A percentile compares a stretch with the other conserved stretches of the same genome.
Evolutionary conservation across 2,113 vertebrate species (phyloP).

Genomic region (Laterallus jamaicensis): DNA sequence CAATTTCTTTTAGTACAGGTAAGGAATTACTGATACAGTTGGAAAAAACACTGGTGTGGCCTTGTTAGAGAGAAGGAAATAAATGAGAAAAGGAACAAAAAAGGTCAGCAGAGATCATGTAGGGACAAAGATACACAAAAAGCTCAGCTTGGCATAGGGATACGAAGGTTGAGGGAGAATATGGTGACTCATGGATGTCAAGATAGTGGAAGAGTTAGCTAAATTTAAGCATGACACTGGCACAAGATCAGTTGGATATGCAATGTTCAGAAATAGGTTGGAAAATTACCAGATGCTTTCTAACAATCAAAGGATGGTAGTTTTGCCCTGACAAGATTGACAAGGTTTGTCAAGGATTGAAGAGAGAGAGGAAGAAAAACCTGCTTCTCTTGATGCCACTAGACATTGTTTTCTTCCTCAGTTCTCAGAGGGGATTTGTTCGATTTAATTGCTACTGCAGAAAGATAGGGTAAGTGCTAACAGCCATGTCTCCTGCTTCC

Average conservation of each 20-base stretch:
- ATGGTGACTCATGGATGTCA: background rate
- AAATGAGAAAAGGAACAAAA: background rate
- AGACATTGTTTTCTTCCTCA: background rate
- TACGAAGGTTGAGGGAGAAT: background rate
- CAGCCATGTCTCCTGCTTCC: background rate
- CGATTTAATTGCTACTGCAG: background rate
- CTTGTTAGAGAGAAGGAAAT: background rate
- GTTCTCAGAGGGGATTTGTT: background rate
- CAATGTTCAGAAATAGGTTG: background rate
- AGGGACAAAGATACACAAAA: background rate
- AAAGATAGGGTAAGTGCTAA: background rate
- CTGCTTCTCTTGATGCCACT: background rate
- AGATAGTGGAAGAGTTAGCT: background rate
- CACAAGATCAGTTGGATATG: background rate
- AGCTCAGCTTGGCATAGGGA: background rate
- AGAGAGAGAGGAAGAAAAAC: background rate
- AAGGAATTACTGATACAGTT: background rate
- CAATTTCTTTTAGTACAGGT: background rate
- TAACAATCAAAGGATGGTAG: background rate
- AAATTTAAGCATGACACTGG: background rate
- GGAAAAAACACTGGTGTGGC: background rate
- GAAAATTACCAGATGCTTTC: conserved; percentile 12
- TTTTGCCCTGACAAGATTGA: background rate
- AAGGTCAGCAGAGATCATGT: fast-evolving
- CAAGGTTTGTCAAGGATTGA: background rate